phyloP scores from a whole-genome alignment of 1,140 invertebrate genomes.

The Aradophagus sp. region DNA sequence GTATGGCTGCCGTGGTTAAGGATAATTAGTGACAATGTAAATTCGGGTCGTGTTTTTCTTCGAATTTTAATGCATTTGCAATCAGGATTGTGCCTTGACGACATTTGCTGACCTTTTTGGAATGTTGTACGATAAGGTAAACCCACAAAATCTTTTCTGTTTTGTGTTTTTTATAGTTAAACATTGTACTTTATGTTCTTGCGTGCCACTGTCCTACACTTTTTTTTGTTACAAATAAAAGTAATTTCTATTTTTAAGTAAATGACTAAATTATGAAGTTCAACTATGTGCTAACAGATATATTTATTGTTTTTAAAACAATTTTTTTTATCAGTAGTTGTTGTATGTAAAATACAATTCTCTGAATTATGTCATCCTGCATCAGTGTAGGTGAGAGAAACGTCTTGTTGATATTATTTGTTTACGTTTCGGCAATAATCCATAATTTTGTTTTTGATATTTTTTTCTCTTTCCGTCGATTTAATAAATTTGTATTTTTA shows the following conservation, averaged over 20 bases:
- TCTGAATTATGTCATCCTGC: conserved; percentile 47
- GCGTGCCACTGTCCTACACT: conserved; percentile 16
- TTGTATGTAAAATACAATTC: conserved; percentile 10
- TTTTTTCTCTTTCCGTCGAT: neutral
- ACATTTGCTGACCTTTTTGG: conserved; percentile 7
- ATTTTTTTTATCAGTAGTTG: neutral
- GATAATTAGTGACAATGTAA: conserved; percentile 45
- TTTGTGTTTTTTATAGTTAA: conserved; percentile 5
- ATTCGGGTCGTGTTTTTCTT: conserved; percentile 48
- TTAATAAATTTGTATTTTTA: conserved; percentile 1
- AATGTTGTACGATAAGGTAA: conserved; percentile 31
- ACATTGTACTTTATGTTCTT: conserved; percentile 4
- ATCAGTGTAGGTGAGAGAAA: conserved; percentile 6
- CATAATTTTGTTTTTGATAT: neutral
- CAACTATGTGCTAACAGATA: neutral
- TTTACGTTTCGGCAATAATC: neutral
- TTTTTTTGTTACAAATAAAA: conserved; percentile 43
- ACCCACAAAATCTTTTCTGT: neutral
- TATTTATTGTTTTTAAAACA: neutral
- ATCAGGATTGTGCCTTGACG: conserved; percentile 17
- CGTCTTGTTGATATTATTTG: neutral
- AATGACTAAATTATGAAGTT: conserved; percentile 22
- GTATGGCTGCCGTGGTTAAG: conserved; percentile 50
- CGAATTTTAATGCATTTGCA: conserved; percentile 21
- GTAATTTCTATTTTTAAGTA: conserved; percentile 43